A percentile compares a stretch with the other conserved stretches of the same genome.
Conservation (phyloP, 2,888 invertebrate species). For the Pachydiplax longipennis region DNA sequence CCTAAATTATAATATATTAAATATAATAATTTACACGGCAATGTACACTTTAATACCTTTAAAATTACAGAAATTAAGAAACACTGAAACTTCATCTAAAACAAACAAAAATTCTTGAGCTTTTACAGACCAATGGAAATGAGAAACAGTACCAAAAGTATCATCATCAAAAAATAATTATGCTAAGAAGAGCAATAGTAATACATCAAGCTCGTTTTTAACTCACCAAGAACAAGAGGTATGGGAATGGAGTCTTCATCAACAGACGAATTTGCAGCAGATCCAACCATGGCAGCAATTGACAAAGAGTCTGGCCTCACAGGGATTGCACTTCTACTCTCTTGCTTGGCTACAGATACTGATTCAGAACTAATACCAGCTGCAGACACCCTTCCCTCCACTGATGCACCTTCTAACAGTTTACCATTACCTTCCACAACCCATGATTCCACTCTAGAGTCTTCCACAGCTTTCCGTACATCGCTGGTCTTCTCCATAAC, state of each 20-base stretch:
- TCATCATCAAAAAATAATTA: neutral
- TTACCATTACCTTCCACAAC: neutral
- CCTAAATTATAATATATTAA: no score
- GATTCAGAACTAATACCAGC: neutral
- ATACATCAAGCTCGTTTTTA: neutral
- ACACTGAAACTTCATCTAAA: no score
- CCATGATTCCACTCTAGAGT: neutral
- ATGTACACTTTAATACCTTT: no score
- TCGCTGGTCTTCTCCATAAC: neutral
- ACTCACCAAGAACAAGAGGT: constrained; percentile 46
- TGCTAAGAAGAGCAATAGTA: neutral
- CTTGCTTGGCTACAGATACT: neutral
- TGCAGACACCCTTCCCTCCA: neutral
- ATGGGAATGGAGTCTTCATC: constrained; percentile 31
- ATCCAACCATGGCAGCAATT: neutral
- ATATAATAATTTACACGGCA: no score
- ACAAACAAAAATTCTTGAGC: no score
- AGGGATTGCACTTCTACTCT: neutral
- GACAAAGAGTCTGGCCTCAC: neutral
- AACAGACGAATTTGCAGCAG: neutral
- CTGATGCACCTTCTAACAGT: neutral
- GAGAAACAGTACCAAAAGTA: neutral
- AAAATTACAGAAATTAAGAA: no score
- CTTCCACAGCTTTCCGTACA: neutral
- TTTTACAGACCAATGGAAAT: no score